Conservation (phyloP, 2,797 vertebrate species). For the Zalophus californianus region DNA sequence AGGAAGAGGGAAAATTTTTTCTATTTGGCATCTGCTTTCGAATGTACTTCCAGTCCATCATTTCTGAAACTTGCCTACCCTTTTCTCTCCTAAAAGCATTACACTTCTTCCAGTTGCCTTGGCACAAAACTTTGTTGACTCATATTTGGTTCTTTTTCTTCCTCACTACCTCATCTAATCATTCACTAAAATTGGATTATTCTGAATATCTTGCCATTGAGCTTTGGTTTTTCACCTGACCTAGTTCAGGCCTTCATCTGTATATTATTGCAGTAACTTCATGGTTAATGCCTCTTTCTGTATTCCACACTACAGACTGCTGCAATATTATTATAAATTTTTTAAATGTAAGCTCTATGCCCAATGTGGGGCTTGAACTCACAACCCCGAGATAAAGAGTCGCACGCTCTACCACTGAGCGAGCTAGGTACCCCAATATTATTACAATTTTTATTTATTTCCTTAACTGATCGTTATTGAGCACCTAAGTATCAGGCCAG, state of each 20-base stretch:
- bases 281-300: constrained; percentile 53
- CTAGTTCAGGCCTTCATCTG: constrained; percentile 48
- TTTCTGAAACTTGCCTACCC: constrained; percentile 47
- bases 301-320: neutral
- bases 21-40: constrained; percentile 18
- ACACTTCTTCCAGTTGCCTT: constrained; percentile 50
- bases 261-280: constrained; percentile 9
- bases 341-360: neutral
- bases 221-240: neutral
- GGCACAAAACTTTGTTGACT: constrained; percentile 37
- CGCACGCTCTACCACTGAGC: neutral
- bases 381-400: neutral
- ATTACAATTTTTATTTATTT: constrained; percentile 31
- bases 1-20: neutral
- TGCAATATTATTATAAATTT: constrained; percentile 36
- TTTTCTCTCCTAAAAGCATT: constrained; percentile 15
- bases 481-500: neutral
- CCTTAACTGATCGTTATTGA: constrained; percentile 24
- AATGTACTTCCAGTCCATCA: neutral
- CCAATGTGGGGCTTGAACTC: neutral
- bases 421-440: neutral
- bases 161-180: neutral
- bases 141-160: neutral
- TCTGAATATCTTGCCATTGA: constrained; percentile 22
- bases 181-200: constrained; percentile 38